Conservation (phyloP, 2,113 vertebrate genomes). For the Platanista minor region DNA sequence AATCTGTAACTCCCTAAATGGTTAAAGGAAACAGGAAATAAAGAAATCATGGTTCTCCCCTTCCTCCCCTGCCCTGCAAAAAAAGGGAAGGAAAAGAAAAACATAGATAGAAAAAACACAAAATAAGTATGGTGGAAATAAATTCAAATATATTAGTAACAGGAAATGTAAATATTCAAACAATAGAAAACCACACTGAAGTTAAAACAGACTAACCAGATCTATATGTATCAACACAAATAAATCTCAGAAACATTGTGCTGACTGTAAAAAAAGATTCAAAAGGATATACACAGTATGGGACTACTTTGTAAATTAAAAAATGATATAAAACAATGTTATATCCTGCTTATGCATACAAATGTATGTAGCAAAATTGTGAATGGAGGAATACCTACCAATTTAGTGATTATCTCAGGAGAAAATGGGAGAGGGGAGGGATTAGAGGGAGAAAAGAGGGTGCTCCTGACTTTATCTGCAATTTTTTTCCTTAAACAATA, state of each 20-base stretch:
- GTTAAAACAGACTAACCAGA: neutral
- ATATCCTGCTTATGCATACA: neutral
- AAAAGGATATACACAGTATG: neutral
- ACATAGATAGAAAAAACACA: neutral
- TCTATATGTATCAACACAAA: neutral
- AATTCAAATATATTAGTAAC: neutral
- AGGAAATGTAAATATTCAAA: neutral
- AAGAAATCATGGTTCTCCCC: neutral
- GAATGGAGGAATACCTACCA: neutral
- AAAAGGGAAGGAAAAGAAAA: neutral
- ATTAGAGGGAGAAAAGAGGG: neutral
- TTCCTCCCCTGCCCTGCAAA: too few relatives aligned
- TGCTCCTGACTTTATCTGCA: neutral
- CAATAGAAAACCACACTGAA: neutral
- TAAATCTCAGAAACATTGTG: neutral
- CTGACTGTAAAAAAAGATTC: neutral
- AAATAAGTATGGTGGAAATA: neutral
- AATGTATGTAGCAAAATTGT: neutral
- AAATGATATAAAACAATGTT: neutral
- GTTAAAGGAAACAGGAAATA: neutral
- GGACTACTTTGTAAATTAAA: neutral
- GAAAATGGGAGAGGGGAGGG: neutral
- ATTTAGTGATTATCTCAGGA: neutral
- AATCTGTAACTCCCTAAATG: neutral
- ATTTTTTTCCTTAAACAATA: neutral